Conservation (phyloP, 2,888 invertebrate genomes). For the Busseola fusca region DNA sequence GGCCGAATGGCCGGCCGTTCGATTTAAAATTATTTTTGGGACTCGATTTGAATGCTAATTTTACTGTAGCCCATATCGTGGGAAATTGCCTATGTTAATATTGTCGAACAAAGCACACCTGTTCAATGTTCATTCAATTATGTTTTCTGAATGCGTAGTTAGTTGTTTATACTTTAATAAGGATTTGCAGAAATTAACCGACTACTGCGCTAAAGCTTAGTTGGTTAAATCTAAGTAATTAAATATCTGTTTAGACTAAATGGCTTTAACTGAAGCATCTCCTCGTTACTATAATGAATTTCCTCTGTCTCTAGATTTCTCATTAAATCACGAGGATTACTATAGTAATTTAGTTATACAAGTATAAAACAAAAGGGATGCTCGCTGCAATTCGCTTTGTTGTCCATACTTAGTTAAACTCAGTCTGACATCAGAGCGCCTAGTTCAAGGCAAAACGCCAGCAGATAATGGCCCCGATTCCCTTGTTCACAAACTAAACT, state of each 20-base stretch:
- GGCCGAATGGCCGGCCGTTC: constrained; percentile 51
- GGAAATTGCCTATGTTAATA: constrained; percentile 69
- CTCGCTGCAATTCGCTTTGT: constrained; percentile 42
- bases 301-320: constrained; percentile 33
- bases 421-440: constrained; percentile 31
- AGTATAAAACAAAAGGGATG: constrained; percentile 25
- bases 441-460: constrained; percentile 35
- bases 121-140: constrained; percentile 50
- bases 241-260: constrained; percentile 29
- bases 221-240: constrained; percentile 33
- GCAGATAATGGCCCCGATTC: no score
- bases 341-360: constrained; percentile 36
- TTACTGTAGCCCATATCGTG: constrained; percentile 70
- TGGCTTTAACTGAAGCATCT: constrained; percentile 29
- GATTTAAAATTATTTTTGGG: constrained; percentile 73
- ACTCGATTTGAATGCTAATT: constrained; percentile 79
- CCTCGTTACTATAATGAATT: constrained; percentile 48
- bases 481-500: no score
- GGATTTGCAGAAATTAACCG: constrained; percentile 1
- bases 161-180: constrained; percentile 5
- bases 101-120: constrained; percentile 59
- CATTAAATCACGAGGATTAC: constrained; percentile 33
- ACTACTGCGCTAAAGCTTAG: background rate
- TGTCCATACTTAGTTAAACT: constrained; percentile 29
- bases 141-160: constrained; percentile 25